Percentiles rank a stretch among this genome's conserved stretches.
phyloP scores from a whole-genome alignment of 2,888 invertebrate species.

The Lithophane semibrunnea region DNA sequence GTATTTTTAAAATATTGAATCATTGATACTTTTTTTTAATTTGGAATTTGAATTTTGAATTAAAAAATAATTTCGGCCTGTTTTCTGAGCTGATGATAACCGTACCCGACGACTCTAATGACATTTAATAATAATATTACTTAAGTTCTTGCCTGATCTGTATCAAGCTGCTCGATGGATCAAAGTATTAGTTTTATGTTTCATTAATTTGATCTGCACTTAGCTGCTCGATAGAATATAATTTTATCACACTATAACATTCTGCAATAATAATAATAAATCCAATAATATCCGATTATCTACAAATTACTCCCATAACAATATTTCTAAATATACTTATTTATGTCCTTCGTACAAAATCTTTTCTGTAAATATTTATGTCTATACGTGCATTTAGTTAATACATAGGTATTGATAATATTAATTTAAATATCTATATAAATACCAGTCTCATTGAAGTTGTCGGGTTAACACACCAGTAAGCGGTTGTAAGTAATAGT shows the following conservation, averaged over 20 bases:
- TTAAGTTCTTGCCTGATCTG: slow-evolving; percentile 31
- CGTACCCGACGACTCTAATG: slow-evolving; percentile 53
- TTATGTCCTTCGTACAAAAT: slow-evolving; percentile 2
- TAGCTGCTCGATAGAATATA: slow-evolving; percentile 13
- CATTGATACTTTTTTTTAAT: slow-evolving; percentile 5
- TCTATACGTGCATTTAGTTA: slow-evolving; percentile 59
- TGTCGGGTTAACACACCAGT: slow-evolving; percentile 51
- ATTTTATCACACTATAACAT: slow-evolving; percentile 8
- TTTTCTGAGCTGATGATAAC: slow-evolving; percentile 29
- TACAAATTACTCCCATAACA: neutral
- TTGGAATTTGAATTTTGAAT: neutral
- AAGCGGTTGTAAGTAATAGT: slow-evolving; percentile 62
- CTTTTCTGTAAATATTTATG: slow-evolving; percentile 26
- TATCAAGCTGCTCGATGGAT: slow-evolving; percentile 22
- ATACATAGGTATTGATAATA: slow-evolving; percentile 32
- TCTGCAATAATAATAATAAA: slow-evolving; percentile 2
- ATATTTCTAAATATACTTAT: slow-evolving; percentile 1
- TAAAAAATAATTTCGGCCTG: slow-evolving; percentile 3
- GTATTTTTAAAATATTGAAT: slow-evolving; percentile 14
- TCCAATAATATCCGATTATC: slow-evolving; percentile 3
- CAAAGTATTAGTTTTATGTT: slow-evolving; percentile 18
- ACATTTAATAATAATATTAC: slow-evolving; percentile 30
- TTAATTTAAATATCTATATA: slow-evolving; percentile 28
- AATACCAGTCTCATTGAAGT: slow-evolving; percentile 36
- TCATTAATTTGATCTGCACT: slow-evolving; percentile 28